Evolutionary conservation across 2,888 invertebrate genomes (phyloP).

Genomic region (Rotaria sp.): DNA sequence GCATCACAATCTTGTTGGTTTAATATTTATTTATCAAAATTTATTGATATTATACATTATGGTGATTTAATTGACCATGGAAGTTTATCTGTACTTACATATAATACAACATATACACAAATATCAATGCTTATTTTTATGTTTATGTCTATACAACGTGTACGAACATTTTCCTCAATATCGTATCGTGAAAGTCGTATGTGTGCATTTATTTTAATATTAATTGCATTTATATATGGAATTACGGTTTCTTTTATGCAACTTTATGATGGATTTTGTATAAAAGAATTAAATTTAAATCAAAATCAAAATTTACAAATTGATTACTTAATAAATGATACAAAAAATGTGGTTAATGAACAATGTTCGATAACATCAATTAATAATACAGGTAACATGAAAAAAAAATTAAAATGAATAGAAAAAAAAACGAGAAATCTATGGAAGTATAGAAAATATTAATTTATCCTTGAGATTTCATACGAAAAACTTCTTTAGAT

Average conservation of each 20-base stretch:
- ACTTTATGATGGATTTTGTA: constrained; percentile 16
- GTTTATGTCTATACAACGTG: constrained; percentile 25
- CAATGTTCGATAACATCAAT: background rate
- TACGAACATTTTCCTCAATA: constrained; percentile 6
- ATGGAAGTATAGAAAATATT: too few species aligned
- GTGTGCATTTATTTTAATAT: background rate
- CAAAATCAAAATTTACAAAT: background rate
- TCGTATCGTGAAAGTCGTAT: constrained; percentile 18
- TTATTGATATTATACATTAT: background rate
- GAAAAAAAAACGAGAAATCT: too few species aligned
- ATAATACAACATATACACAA: constrained; percentile 23
- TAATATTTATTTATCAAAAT: background rate
- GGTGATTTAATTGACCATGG: background rate
- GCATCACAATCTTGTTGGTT: background rate
- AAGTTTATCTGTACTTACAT: background rate
- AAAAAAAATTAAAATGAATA: too few species aligned
- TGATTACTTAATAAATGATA: background rate
- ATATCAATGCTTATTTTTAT: constrained; percentile 17
- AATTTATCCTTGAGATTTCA: too few species aligned
- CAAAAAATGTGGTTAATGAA: background rate
- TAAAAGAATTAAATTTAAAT: background rate
- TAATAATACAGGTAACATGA: background rate
- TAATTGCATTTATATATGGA: constrained; percentile 16
- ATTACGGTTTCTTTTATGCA: background rate
- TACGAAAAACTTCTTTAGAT: too few species aligned